Conservation (phyloP, 2,113 vertebrate genomes). For the Pseudorasbora parva region DNA sequence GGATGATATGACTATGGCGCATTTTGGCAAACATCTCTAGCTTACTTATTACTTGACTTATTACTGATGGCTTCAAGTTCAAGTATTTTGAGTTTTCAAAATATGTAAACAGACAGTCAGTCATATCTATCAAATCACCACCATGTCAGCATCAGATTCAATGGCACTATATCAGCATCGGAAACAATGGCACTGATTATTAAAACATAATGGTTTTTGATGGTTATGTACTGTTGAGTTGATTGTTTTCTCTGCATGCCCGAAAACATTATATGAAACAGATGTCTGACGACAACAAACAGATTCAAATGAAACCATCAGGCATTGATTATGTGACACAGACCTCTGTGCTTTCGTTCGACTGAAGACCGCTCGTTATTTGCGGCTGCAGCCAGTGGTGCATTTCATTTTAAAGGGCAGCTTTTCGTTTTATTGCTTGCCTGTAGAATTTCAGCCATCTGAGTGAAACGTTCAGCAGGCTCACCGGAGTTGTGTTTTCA, state of each 20-base stretch:
- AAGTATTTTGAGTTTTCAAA: neutral
- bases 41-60: neutral
- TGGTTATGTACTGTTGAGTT: conserved; percentile 4
- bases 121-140: neutral
- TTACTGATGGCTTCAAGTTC: neutral
- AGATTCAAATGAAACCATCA: neutral
- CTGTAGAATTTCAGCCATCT: neutral
- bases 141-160: neutral
- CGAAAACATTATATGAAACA: neutral
- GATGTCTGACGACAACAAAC: neutral
- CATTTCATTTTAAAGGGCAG: neutral
- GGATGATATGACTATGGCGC: no score
- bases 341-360: neutral
- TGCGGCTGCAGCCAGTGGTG: neutral
- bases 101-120: neutral
- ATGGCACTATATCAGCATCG: neutral
- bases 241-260: conserved; percentile 10
- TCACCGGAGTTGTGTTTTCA: neutral
- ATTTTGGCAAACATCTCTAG: neutral
- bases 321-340: conserved; percentile 8
- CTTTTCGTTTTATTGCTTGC: neutral
- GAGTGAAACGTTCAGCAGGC: conserved; percentile 2
- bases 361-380: neutral
- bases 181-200: conserved; percentile 1
- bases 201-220: neutral